Conservation (phyloP, 2,888 invertebrate species). For the Phrixothrix hirtus region DNA sequence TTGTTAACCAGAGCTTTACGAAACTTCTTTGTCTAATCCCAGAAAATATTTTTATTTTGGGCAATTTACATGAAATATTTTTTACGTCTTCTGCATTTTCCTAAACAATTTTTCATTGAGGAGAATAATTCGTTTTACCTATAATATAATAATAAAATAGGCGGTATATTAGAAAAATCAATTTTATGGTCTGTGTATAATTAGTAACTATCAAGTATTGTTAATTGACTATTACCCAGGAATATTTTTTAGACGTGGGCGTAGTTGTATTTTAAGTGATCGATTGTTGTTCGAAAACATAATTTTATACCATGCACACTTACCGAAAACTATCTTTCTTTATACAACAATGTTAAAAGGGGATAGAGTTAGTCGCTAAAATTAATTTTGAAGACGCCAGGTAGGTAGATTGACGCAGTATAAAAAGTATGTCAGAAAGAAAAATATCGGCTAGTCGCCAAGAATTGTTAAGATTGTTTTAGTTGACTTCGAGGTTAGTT, state of each 20-base stretch:
- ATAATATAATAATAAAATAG: too few species aligned
- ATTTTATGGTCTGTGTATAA: slow-evolving; percentile 32
- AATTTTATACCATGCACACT: slow-evolving; percentile 38
- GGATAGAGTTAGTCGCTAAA: slow-evolving; percentile 37
- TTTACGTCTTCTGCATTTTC: neutral
- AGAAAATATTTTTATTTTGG: too few species aligned
- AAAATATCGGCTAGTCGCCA: slow-evolving; percentile 42
- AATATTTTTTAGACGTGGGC: slow-evolving; percentile 47
- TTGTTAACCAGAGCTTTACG: too few species aligned
- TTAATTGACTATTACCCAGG: slow-evolving; percentile 40
- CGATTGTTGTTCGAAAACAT: slow-evolving; percentile 44
- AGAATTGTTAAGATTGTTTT: slow-evolving; percentile 32
- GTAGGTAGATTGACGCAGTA: slow-evolving; percentile 42
- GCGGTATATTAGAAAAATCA: slow-evolving; percentile 15
- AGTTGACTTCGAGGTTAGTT: slow-evolving; percentile 15
- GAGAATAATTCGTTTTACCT: neutral
- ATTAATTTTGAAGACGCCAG: slow-evolving; percentile 42
- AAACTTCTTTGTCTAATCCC: too few species aligned
- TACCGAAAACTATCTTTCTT: slow-evolving; percentile 26
- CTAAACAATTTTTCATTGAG: neutral
- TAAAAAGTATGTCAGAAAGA: slow-evolving; percentile 42
- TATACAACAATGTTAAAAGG: slow-evolving; percentile 28
- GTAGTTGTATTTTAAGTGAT: slow-evolving; percentile 44
- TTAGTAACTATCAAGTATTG: slow-evolving; percentile 33
- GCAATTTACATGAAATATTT: too few species aligned